phyloP scores from a whole-genome alignment of 2,797 vertebrate genomes.

The Hydrolagus colliei region DNA sequence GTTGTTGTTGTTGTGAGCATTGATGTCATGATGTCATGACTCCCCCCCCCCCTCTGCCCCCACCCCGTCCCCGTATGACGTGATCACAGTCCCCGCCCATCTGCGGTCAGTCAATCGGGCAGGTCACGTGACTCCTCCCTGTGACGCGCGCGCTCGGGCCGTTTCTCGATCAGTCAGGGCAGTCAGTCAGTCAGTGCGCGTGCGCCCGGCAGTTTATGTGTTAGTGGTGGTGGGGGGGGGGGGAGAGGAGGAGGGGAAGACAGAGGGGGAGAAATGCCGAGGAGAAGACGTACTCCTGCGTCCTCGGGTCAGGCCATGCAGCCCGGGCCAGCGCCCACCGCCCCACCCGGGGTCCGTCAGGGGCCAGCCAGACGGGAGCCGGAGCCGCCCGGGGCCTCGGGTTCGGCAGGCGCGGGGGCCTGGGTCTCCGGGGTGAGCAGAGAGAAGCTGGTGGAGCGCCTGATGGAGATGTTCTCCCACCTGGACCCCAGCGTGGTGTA shows the following conservation, averaged over 20 bases:
- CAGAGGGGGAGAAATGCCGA: constrained; percentile 66
- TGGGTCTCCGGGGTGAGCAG: constrained; percentile 45
- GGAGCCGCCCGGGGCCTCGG: constrained; percentile 30
- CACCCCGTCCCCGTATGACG: background rate
- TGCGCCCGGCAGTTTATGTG: no score
- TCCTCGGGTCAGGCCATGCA: constrained; percentile 66
- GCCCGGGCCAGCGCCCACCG: constrained; percentile 43
- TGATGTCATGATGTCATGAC: no score
- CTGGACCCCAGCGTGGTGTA: constrained; percentile 85
- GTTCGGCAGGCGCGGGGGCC: constrained; percentile 41
- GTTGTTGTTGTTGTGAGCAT: no score
- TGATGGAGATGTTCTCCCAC: constrained; percentile 91
- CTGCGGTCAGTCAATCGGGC: background rate
- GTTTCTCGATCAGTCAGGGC: background rate
- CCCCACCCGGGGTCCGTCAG: constrained; percentile 36
- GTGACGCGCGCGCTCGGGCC: background rate
- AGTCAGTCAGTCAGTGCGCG: no score
- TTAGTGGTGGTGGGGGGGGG: background rate
- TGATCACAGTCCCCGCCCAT: background rate
- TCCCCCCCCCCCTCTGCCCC: no score
- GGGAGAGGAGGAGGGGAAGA: no score
- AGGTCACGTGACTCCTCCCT: background rate
- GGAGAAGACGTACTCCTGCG: constrained; percentile 69
- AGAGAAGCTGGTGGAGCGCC: constrained; percentile 64
- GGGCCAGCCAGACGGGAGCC: constrained; percentile 32